A percentile compares a stretch with the other conserved stretches of the same genome.
Evolutionary conservation across 2,797 vertebrate species (phyloP).

Genomic region (Xiphorhynchus erythropygius): DNA sequence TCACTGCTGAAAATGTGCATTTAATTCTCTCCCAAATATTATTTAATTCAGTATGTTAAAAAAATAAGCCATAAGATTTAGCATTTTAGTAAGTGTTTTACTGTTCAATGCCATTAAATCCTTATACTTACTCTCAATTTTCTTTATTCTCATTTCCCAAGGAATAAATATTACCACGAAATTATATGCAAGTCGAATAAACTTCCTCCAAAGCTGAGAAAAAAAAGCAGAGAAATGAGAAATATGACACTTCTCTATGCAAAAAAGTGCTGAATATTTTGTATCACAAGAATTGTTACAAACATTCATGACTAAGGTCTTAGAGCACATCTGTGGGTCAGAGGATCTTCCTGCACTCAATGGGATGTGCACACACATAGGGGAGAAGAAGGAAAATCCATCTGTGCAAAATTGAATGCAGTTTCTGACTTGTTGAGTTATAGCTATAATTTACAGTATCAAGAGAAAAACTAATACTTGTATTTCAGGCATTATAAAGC

Average conservation of each 20-base stretch:
- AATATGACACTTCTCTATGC: not conserved
- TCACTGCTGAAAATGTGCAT: not conserved
- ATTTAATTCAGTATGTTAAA: not conserved
- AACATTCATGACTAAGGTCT: not conserved
- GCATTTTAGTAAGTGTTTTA: not conserved
- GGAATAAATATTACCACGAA: slow-evolving; percentile 91
- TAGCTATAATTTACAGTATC: not conserved
- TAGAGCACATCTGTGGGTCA: not conserved
- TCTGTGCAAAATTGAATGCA: not conserved
- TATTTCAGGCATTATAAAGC: not conserved
- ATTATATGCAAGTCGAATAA: slow-evolving; percentile 89
- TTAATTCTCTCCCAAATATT: not conserved
- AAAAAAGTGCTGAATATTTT: not conserved
- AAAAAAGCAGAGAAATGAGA: not conserved
- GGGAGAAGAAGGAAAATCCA: not conserved
- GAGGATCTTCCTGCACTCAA: not conserved
- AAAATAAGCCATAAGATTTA: not conserved
- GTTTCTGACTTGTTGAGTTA: not conserved
- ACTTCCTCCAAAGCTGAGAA: slow-evolving; percentile 89
- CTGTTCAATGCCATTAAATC: not conserved
- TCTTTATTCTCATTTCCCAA: slow-evolving; percentile 98
- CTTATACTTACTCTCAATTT: slow-evolving; percentile 92
- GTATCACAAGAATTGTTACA: not conserved
- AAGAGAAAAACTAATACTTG: not conserved
- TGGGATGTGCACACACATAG: rapidly evolving